phyloP scores from a whole-genome alignment of 2,888 invertebrate genomes.

The Plusia festucae region DNA sequence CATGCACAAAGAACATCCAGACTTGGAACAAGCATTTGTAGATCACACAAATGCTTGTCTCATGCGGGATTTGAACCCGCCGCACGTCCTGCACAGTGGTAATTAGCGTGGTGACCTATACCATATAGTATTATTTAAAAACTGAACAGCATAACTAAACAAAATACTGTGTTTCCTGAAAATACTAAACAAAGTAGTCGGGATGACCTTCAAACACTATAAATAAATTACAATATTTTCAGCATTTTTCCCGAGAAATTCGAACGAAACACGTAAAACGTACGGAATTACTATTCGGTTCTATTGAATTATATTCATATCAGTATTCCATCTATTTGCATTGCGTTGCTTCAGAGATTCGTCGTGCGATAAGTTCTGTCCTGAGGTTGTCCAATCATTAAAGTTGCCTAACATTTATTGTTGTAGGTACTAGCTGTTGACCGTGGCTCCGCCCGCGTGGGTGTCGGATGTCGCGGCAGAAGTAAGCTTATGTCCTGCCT shows the following conservation, averaged over 20 bases:
- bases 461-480: too few relatives aligned
- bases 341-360: not conserved
- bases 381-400: conserved; percentile 1
- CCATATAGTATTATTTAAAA: not conserved
- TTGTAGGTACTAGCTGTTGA: too few relatives aligned
- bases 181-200: conserved; percentile 4
- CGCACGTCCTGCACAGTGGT: too few relatives aligned
- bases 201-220: not conserved
- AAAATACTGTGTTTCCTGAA: not conserved
- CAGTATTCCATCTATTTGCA: not conserved
- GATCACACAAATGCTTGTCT: too few relatives aligned
- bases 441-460: too few relatives aligned
- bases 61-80: too few relatives aligned
- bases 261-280: not conserved
- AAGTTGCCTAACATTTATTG: not conserved
- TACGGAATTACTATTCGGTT: not conserved
- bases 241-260: not conserved
- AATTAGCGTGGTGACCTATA: too few relatives aligned
- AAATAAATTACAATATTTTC: not conserved
- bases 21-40: too few relatives aligned
- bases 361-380: not conserved
- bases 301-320: conserved; percentile 4
- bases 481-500: too few relatives aligned
- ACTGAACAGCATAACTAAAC: too few relatives aligned
- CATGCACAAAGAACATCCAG: too few relatives aligned